These are phyloP conservation scores for Liopterus haemorrhoidalis DNA, from an alignment of 2,888 invertebrate genomes.

Conservation along the genomic window DNA sequence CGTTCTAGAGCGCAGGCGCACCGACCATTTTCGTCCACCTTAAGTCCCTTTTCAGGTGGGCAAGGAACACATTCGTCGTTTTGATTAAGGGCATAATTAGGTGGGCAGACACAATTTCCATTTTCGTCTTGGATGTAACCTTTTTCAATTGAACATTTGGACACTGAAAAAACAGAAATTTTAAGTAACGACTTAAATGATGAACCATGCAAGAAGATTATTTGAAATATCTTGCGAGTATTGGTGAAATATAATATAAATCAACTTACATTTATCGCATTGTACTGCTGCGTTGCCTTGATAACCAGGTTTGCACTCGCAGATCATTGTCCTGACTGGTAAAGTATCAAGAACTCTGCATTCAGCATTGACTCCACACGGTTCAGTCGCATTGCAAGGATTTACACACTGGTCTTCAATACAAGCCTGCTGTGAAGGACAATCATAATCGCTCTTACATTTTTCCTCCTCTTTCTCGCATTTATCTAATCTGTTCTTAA, in stretches of 20 bases:
- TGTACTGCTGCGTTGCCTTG: conserved; percentile 80
- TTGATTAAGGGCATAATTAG: conserved; percentile 68
- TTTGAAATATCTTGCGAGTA: background rate
- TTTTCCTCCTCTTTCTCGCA: conserved; percentile 57
- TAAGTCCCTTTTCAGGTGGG: conserved; percentile 62
- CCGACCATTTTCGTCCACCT: conserved; percentile 68
- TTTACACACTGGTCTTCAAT: conserved; percentile 75
- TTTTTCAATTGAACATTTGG: conserved; percentile 60
- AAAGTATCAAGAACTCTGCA: conserved; percentile 75
- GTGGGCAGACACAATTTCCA: conserved; percentile 69
- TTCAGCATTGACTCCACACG: conserved; percentile 74
- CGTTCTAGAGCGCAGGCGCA: conserved; percentile 77
- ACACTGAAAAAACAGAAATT: conserved; percentile 45
- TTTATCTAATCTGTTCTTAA: conserved; percentile 56
- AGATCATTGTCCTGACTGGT: conserved; percentile 82
- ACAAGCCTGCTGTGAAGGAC: conserved; percentile 77
- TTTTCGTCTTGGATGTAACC: conserved; percentile 60
- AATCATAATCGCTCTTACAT: conserved; percentile 74
- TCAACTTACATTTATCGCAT: conserved; percentile 69
- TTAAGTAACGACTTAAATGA: conserved; percentile 4
- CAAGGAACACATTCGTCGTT: conserved; percentile 76
- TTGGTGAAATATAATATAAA: conserved; percentile 7
- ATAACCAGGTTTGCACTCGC: conserved; percentile 79
- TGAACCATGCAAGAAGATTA: conserved; percentile 4
- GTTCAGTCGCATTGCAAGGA: conserved; percentile 71